These are phyloP conservation scores for Andrena camellia DNA, from an alignment of 2,888 invertebrate species.

Conservation along the genomic window DNA sequence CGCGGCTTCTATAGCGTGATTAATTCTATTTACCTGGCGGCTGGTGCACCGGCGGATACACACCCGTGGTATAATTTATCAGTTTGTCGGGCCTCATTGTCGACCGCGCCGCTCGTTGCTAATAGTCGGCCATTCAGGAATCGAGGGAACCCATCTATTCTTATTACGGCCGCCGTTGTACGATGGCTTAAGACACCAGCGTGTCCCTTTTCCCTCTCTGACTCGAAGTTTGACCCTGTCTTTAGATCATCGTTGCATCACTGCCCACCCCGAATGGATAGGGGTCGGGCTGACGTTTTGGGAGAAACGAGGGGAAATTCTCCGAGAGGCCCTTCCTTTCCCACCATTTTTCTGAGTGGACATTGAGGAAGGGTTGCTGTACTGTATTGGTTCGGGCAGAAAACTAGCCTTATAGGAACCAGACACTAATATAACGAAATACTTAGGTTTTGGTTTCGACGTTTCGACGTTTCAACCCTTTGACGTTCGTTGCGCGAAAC, in stretches of 20 bases:
- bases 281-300: no score
- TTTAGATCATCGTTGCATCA: neutral
- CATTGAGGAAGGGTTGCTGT: no score
- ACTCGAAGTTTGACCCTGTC: neutral
- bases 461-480: slow-evolving; percentile 10
- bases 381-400: no score
- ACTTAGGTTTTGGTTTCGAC: no score
- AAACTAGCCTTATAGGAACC: no score
- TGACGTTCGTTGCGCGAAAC: slow-evolving; percentile 23
- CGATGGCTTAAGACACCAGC: slow-evolving; percentile 69
- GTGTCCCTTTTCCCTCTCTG: slow-evolving; percentile 18
- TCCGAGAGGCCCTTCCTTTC: no score
- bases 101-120: slow-evolving; percentile 73
- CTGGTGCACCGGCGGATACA: slow-evolving; percentile 73
- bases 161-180: slow-evolving; percentile 74
- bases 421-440: no score
- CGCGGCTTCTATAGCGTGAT: slow-evolving; percentile 74
- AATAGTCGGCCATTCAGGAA: slow-evolving; percentile 75
- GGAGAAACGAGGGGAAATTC: no score
- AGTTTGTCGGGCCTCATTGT: slow-evolving; percentile 77
- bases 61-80: slow-evolving; percentile 76
- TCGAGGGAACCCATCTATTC: slow-evolving; percentile 75
- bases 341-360: no score
- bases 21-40: slow-evolving; percentile 79
- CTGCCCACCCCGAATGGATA: neutral